Conservation (phyloP, 2,888 invertebrate species). For the Thera britannica region DNA sequence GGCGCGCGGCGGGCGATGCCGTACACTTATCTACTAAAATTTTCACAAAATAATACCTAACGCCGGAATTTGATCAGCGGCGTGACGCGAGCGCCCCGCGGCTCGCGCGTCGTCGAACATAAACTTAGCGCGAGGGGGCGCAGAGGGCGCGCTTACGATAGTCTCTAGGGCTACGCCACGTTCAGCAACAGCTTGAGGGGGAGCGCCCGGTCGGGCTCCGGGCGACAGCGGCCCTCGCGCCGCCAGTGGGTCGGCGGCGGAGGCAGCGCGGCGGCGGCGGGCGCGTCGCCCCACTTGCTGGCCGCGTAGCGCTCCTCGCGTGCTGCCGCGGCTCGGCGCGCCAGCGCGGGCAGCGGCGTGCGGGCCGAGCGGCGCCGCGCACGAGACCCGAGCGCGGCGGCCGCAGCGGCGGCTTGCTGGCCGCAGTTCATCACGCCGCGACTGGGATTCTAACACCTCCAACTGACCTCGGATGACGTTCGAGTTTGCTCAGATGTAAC, state of each 20-base stretch:
- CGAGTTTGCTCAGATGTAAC: conserved; percentile 1
- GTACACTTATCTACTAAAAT: conserved; percentile 81
- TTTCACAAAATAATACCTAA: conserved; percentile 84
- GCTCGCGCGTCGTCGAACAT: conserved; percentile 73
- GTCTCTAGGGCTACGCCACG: conserved; percentile 78
- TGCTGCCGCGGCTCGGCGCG: conserved; percentile 37
- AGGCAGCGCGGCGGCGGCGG: conserved; percentile 90
- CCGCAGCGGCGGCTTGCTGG: conserved; percentile 44
- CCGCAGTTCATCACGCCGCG: conserved; percentile 57
- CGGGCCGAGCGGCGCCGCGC: conserved; percentile 60
- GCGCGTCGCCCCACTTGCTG: conserved; percentile 93
- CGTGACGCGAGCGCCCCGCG: conserved; percentile 60
- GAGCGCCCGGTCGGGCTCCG: conserved; percentile 83
- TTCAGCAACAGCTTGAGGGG: conserved; percentile 87
- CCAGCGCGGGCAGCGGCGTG: conserved; percentile 49
- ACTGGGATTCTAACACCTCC: conserved; percentile 28
- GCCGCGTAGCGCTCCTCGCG: conserved; percentile 85
- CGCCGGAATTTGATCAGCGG: conserved; percentile 77
- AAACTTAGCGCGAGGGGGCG: conserved; percentile 60
- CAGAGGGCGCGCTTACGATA: conserved; percentile 61
- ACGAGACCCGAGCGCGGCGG: conserved; percentile 46
- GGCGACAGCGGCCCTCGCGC: conserved; percentile 76
- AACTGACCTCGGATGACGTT: conserved; percentile 42
- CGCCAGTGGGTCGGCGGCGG: conserved; percentile 93
- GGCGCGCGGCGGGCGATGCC: conserved; percentile 48